Evolutionary conservation across 2,113 vertebrate genomes (phyloP).

Genomic region (Sapajus apella): DNA sequence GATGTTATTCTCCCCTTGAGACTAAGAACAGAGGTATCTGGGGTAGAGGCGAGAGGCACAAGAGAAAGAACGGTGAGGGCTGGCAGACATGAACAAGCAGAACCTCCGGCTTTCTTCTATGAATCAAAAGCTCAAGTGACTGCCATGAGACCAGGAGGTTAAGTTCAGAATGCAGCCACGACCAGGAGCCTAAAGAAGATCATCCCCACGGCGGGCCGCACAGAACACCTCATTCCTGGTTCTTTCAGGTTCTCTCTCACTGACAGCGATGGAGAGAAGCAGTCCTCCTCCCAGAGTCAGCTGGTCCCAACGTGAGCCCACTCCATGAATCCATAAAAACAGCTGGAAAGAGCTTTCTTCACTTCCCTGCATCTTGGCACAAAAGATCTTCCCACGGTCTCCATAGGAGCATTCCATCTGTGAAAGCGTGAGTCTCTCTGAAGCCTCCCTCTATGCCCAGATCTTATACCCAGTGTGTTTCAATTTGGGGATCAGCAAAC

Average conservation of each 20-base stretch:
- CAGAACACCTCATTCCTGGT: neutral
- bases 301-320: neutral
- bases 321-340: neutral
- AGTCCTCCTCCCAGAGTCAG: neutral
- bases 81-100: neutral
- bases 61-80: neutral
- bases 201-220: accelerated
- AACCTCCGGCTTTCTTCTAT: neutral
- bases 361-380: neutral
- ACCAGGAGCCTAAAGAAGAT: neutral
- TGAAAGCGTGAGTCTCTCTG: neutral
- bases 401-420: neutral
- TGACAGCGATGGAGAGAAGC: neutral
- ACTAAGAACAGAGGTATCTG: constrained; percentile 18
- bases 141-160: neutral
- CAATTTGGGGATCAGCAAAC: neutral
- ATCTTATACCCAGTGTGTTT: neutral
- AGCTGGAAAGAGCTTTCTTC: neutral
- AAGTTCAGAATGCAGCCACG: neutral
- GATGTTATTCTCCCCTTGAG: constrained; percentile 42
- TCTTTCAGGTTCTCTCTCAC: neutral
- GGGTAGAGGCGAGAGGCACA: neutral
- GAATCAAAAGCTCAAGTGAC: neutral
- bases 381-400: neutral
- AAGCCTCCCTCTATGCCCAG: neutral